phyloP scores from a whole-genome alignment of 1,140 invertebrate genomes.

The Chelonus insularis region DNA sequence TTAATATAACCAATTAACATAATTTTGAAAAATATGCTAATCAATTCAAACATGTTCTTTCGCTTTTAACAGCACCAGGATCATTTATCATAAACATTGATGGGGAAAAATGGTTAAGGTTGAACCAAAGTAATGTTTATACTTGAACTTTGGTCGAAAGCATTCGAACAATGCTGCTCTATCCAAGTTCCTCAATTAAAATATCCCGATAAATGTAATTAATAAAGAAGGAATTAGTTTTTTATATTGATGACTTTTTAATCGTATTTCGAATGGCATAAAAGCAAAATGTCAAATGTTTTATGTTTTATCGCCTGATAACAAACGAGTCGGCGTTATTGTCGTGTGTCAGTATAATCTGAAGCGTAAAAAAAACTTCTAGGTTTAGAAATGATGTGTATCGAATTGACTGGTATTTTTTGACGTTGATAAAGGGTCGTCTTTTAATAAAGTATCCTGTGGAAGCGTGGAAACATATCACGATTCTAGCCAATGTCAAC shows the following conservation, averaged over 20 bases:
- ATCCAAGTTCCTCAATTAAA: too few species aligned
- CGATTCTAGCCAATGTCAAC: background rate
- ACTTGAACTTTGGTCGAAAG: too few species aligned
- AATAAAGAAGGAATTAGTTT: background rate
- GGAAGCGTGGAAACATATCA: too few species aligned
- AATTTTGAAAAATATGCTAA: too few species aligned
- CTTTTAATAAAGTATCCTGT: too few species aligned
- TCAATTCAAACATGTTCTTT: too few species aligned
- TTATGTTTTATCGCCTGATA: background rate
- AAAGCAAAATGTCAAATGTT: background rate
- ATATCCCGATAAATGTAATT: background rate
- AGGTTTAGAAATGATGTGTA: background rate
- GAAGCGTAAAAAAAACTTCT: background rate
- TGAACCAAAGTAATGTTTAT: too few species aligned
- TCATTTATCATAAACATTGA: too few species aligned
- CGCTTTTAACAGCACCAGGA: too few species aligned
- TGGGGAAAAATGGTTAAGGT: too few species aligned
- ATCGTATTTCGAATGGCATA: background rate
- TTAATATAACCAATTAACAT: too few species aligned
- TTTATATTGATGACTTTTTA: background rate
- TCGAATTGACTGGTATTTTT: background rate
- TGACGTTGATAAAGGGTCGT: slow-evolving; percentile 4
- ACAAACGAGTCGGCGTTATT: background rate
- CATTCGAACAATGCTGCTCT: too few species aligned
- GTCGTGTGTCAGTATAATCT: background rate